phyloP scores from a whole-genome alignment of 2,113 vertebrate species.

The Odontesthes bonariensis region DNA sequence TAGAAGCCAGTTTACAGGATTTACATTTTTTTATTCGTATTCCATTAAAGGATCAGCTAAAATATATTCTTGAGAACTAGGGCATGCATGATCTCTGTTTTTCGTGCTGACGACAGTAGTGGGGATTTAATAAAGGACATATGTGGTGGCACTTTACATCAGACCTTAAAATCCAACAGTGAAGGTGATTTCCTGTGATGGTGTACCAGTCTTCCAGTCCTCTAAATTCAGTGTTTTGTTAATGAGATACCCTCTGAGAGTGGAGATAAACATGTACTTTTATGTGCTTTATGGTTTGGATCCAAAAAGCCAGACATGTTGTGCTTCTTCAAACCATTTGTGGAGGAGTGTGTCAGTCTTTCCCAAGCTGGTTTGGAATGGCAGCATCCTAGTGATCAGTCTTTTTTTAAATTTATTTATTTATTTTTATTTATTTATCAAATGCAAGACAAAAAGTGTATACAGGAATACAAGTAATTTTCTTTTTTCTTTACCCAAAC shows the following conservation, averaged over 20 bases:
- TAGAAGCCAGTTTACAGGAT: slow-evolving; percentile 4
- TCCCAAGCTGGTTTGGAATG: slow-evolving; percentile 26
- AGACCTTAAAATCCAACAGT: slow-evolving; percentile 9
- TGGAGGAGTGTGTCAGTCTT: slow-evolving; percentile 19
- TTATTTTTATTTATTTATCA: too few species aligned
- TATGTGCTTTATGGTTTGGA: slow-evolving; percentile 33
- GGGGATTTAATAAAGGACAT: background rate
- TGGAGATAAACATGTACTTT: slow-evolving; percentile 30
- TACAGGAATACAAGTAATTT: too few species aligned
- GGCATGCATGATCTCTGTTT: background rate
- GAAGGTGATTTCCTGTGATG: slow-evolving; percentile 27
- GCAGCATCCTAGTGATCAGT: slow-evolving; percentile 24
- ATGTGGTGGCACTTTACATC: slow-evolving; percentile 7
- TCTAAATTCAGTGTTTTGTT: slow-evolving; percentile 36
- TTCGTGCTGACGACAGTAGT: background rate
- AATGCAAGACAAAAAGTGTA: too few species aligned
- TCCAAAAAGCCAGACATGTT: slow-evolving; percentile 25
- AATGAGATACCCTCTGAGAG: slow-evolving; percentile 17
- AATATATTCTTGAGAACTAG: slow-evolving; percentile 28
- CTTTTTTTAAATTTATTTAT: too few species aligned
- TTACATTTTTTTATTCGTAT: slow-evolving; percentile 1
- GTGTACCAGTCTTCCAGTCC: slow-evolving; percentile 31
- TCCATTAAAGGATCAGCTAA: slow-evolving; percentile 20
- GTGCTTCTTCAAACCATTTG: slow-evolving; percentile 28
- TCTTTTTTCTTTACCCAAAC: too few species aligned